A percentile compares a stretch with the other conserved stretches of the same genome.
Conservation (phyloP, 2,888 invertebrate species). For the Noctua comes region DNA sequence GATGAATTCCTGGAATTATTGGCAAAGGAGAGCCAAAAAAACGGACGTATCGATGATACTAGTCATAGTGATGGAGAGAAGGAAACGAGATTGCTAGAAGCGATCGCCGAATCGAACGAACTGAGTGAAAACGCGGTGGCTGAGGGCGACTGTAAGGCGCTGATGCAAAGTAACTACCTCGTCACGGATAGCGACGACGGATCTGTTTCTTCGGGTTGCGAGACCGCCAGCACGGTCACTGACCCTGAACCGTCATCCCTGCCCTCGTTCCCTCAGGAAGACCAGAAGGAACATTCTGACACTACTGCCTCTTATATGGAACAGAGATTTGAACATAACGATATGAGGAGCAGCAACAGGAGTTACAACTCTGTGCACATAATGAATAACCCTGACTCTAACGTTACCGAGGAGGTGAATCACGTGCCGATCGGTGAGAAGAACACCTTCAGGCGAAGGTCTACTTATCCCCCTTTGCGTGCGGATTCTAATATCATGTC, state of each 20-base stretch:
- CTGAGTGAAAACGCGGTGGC: constrained; percentile 74
- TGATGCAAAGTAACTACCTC: constrained; percentile 89
- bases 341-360: constrained; percentile 69
- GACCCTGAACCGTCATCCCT: constrained; percentile 89
- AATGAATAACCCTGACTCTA: constrained; percentile 62
- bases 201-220: constrained; percentile 95
- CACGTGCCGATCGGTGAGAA: constrained; percentile 88
- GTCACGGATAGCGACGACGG: constrained; percentile 93
- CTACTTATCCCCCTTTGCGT: constrained; percentile 86
- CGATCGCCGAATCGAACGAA: constrained; percentile 84
- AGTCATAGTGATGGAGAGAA: constrained; percentile 80
- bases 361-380: constrained; percentile 75
- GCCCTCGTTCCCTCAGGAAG: constrained; percentile 85
- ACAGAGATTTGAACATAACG: constrained; percentile 72
- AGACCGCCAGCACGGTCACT: constrained; percentile 94
- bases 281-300: constrained; percentile 80
- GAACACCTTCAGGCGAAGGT: constrained; percentile 83
- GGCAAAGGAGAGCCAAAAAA: constrained; percentile 78
- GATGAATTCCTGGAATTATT: constrained; percentile 81
- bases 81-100: constrained; percentile 74
- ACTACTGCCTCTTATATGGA: constrained; percentile 80
- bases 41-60: constrained; percentile 72
- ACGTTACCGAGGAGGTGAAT: constrained; percentile 80
- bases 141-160: constrained; percentile 73
- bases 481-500: constrained; percentile 75